A percentile compares a stretch with the other conserved stretches of the same genome.
Conservation (phyloP, 1,140 invertebrate genomes). For the Drosophila erecta region DNA sequence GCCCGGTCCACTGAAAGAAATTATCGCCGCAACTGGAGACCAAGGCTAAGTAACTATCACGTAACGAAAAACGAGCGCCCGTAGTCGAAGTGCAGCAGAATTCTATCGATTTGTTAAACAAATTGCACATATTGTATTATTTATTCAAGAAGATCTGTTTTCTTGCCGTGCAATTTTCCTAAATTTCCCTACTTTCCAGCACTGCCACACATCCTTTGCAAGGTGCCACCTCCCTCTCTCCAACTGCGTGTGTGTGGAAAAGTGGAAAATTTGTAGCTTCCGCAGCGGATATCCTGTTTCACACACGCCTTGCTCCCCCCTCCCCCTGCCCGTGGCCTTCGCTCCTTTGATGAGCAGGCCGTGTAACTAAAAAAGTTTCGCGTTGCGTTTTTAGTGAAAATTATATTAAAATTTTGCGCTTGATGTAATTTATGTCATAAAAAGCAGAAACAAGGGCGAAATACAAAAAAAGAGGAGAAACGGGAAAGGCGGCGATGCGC, state of each 20-base stretch:
- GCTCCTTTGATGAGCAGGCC: slow-evolving; percentile 44
- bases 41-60: too few species aligned
- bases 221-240: slow-evolving; percentile 31
- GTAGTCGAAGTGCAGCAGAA: too few species aligned
- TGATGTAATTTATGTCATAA: slow-evolving; percentile 84
- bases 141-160: too few species aligned
- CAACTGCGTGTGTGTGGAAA: slow-evolving; percentile 52
- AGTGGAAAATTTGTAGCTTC: slow-evolving; percentile 84
- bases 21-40: background rate
- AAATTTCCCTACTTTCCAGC: background rate
- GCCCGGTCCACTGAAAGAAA: background rate
- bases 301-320: slow-evolving; percentile 54
- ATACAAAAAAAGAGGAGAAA: slow-evolving; percentile 20
- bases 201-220: slow-evolving; percentile 9
- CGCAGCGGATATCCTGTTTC: slow-evolving; percentile 83
- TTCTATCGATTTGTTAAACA: too few species aligned
- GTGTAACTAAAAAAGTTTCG: slow-evolving; percentile 78
- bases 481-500: slow-evolving; percentile 18
- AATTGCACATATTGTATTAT: too few species aligned
- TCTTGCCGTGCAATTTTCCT: background rate
- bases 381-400: slow-evolving; percentile 84
- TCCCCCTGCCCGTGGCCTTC: slow-evolving; percentile 7
- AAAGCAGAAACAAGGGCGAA: slow-evolving; percentile 42
- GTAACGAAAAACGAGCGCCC: too few species aligned
- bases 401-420: slow-evolving; percentile 84